Evolutionary conservation across 2,797 vertebrate species (phyloP), one percentile per base, ranked within the genome.

Genomic region (Prionace glauca): DNA sequence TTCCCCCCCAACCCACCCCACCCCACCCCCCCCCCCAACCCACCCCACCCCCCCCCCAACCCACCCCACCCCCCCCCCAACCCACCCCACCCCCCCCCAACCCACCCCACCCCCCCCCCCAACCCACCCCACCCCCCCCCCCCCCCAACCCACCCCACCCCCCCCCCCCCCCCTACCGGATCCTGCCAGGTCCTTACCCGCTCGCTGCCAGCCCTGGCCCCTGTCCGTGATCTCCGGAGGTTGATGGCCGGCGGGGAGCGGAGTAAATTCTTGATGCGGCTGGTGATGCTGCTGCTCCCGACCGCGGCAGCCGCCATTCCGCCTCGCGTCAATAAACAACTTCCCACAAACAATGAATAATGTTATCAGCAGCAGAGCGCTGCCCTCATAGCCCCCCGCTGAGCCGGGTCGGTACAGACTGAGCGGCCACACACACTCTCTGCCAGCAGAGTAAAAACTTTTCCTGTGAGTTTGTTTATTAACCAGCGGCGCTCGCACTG

Each of bases 191-290:
- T 10, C 29, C 90, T 92, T 41, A 92, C 90, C 90, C 90, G 90
- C 20, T 69, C 90, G 0, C n/a, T 3, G n/a, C 36, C 90, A 12
- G 36, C 62, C 90, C 22, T 92, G 65, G n/a, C 32, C 18, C 32
- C n/a, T 20, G n/a, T 0, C 10, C 90, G 90, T n/a, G 90, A 92
- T 67, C 90, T 24, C 90, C 90, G 36, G 32, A 92, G 90, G 90
- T 69, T 69, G 65, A 95, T 72, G 0, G 94, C 71, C 1, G 94
- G 24, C 3, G 94, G 94, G 14, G 71, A 79, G 60, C 77, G 71
- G 26, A 79, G 60, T 45, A 95, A 45, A 29, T 95, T 79, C 77
- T n/a, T 95, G n/a, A 95, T 32, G 45, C 94, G 94, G 60, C 94
- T 95, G 71, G 94, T 95, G 72, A 95, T 77, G 72, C 71, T 95